These are phyloP conservation scores for Macrosiphum euphorbiae DNA, from an alignment of 2,888 invertebrate species.

Conservation along the genomic window DNA sequence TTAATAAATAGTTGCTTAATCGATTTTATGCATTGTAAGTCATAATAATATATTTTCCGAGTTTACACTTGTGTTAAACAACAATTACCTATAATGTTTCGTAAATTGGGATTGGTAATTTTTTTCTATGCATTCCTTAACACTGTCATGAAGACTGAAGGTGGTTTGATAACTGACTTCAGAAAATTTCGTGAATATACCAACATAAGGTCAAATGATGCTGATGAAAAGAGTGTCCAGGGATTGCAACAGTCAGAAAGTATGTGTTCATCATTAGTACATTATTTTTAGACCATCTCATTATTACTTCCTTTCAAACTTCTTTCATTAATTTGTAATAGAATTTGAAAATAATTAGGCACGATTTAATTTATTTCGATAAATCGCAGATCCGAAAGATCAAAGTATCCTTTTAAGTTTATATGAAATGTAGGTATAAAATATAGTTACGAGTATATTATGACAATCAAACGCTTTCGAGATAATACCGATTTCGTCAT, in stretches of 20 bases:
- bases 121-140: background rate
- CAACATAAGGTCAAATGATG: background rate
- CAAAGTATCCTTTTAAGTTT: background rate
- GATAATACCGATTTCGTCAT: too few species aligned
- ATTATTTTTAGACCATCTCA: background rate
- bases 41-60: background rate
- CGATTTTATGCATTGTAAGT: background rate
- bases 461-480: too few species aligned
- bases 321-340: background rate
- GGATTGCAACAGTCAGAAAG: background rate
- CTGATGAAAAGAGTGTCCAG: background rate
- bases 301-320: background rate
- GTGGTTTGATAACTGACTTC: background rate
- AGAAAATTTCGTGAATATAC: background rate
- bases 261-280: background rate
- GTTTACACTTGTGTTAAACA: background rate
- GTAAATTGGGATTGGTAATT: background rate
- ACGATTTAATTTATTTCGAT: background rate
- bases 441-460: too few species aligned
- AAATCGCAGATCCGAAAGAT: background rate
- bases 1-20: background rate
- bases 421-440: too few species aligned
- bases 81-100: background rate
- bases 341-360: background rate
- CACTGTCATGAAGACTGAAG: background rate